A percentile compares a stretch with the other conserved stretches of the same genome.
Evolutionary conservation across 2,113 vertebrate species (phyloP).

Genomic region (human): GRCh38 chr1:180430001-180430500

Average conservation of each 20-base stretch:
- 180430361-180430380: neutral
- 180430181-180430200: conserved; percentile 97
- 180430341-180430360: neutral
- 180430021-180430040: conserved; percentile 69
- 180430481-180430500: neutral
- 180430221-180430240: conserved; percentile 89
- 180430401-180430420: neutral
- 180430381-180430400: neutral
- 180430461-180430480: neutral
- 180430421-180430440: neutral
- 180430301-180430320: neutral
- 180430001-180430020: conserved; percentile 74
- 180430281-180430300: neutral
- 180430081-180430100: neutral
- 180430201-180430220: conserved; percentile 95
- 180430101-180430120: neutral
- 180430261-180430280: conserved; percentile 81
- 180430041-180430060: conserved; percentile 61
- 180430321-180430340: conserved; percentile 2
- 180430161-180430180: conserved; percentile 84
- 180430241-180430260: conserved; percentile 88
- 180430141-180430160: conserved; percentile 18
- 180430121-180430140: neutral
- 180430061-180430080: conserved; percentile 17
- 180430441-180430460: neutral